Conservation (phyloP, 2,113 vertebrate species). For the Dipodomys merriami region DNA sequence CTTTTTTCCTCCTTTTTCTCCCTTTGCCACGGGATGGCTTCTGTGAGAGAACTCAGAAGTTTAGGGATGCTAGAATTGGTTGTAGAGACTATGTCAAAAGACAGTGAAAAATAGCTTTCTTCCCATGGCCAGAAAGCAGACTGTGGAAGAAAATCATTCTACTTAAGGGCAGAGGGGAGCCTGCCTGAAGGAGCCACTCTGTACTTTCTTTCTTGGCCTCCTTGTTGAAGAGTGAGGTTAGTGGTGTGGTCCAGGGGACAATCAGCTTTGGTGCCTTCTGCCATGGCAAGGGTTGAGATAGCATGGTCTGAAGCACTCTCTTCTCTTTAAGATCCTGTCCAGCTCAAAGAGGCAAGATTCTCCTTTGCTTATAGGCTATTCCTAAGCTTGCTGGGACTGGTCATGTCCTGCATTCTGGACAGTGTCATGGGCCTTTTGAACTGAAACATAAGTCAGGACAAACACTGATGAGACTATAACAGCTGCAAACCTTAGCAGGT, state of each 20-base stretch:
- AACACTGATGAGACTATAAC: not conserved
- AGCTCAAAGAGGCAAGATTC: not conserved
- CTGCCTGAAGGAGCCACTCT: not conserved
- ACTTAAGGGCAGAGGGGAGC: not conserved
- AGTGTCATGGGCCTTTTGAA: not conserved
- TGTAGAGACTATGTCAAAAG: not conserved
- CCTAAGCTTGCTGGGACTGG: not conserved
- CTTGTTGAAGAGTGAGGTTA: not conserved
- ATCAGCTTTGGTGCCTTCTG: not conserved
- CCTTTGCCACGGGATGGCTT: not conserved
- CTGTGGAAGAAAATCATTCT: not conserved
- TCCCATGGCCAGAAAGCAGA: not conserved
- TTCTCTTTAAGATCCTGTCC: not conserved
- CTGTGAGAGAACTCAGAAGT: constrained; percentile 21
- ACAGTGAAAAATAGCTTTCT: not conserved
- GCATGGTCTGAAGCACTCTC: not conserved
- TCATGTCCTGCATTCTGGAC: not conserved
- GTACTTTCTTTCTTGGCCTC: not conserved
- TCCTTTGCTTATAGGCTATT: not conserved
- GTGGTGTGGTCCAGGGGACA: not conserved
- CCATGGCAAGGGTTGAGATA: not conserved
- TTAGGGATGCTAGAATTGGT: not conserved
- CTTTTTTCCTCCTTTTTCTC: no score
- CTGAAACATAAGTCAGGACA: not conserved
- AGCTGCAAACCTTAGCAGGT: not conserved